Evolutionary conservation across 2,888 invertebrate genomes (phyloP), one percentile per base, ranked within the genome.

Genomic region (Epirrhoe tristata): DNA sequence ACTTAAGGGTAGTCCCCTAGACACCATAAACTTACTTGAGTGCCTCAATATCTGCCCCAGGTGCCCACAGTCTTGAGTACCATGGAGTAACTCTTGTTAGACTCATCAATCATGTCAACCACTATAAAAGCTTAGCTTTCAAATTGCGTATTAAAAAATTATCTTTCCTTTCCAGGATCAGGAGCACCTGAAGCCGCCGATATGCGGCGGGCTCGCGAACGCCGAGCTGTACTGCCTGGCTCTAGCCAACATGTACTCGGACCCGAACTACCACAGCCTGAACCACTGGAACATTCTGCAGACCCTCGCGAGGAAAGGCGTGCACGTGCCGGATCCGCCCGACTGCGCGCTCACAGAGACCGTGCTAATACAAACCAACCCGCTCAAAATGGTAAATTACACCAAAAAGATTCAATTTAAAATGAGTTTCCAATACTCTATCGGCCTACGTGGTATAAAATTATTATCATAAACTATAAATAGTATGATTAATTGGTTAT

Each of bases 231-330:
- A 98, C 94, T 98, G 98, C 93, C 95, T 97, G 89, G 98, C 98
- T 67, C 94, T 99, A 88, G 97, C 97, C 80, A 98, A 98, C 94
- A 97, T 99, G 94, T 99, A 98, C 94, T 97, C 98, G 73, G 98
- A 99, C 94, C 98, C 98, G 70, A 98, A 98, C 93, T 98, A 98
- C 94, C 97, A 98, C 95, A 98, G 97, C 93, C 96, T 98, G 81
- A 98, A 98, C 94, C 98, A 99, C 93, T 97, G 97, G 96, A 97
- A 98, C 86, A 98, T 99, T 85, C 95, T 99, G 84, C 98, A 98
- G 94, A 98, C 98, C 64, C 94, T 99, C 82, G 96, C 97, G 76
- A 95, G 98, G 84, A 98, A 98, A 91, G 98, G 98, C 71, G 96
- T 98, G 67, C 97, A 96, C 83, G 96, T 98, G 74, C 95, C 95